A percentile compares a stretch with the other conserved stretches of the same genome.
Conservation (phyloP, 2,113 vertebrate species). For the Nycticebus coucang region DNA sequence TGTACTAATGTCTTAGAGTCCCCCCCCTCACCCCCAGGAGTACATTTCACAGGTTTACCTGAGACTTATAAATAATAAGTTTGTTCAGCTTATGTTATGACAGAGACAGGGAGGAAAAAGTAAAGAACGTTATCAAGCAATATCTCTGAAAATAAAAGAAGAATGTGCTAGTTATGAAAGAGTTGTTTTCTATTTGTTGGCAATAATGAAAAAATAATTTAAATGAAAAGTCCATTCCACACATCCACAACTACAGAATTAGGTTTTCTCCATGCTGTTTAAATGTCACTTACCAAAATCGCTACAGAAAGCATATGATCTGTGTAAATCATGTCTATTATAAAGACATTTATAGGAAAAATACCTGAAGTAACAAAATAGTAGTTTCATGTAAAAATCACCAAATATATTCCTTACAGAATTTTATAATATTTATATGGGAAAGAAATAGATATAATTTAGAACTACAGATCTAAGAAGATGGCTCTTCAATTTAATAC, state of each 20-base stretch:
- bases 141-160: not conserved
- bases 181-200: not conserved
- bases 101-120: not conserved
- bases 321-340: not conserved
- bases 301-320: not conserved
- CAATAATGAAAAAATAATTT: not conserved
- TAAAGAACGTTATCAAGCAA: not conserved
- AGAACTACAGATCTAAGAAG: not conserved
- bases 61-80: not conserved
- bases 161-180: not conserved
- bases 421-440: not conserved
- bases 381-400: not conserved
- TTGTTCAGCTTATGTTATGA: not conserved
- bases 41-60: not conserved
- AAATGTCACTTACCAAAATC: not conserved
- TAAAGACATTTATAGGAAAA: not conserved
- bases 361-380: not conserved
- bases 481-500: not conserved
- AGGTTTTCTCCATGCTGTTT: not conserved
- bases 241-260: not conserved
- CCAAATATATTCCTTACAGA: not conserved
- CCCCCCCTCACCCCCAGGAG: not conserved
- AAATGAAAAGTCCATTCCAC: not conserved
- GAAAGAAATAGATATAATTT: not conserved
- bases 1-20: not conserved